Evolutionary conservation across 1,140 invertebrate genomes (phyloP).

Genomic region (Drepana arcuata): DNA sequence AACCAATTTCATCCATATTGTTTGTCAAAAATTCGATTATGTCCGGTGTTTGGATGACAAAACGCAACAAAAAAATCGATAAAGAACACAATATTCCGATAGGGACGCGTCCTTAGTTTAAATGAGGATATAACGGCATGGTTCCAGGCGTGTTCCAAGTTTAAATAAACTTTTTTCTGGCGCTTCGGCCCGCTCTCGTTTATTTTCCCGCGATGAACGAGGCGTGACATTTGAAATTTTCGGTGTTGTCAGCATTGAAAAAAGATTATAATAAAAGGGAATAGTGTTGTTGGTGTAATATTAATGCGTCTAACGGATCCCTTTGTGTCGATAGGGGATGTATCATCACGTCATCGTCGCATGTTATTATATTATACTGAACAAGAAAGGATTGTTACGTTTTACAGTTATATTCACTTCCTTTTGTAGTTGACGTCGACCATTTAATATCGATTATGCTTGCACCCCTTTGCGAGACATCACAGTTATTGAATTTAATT

Average conservation of each 20-base stretch:
- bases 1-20: constrained; percentile 65
- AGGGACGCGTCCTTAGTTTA: constrained; percentile 33
- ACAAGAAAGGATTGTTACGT: too few species aligned
- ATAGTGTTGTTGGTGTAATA: constrained; percentile 40
- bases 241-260: constrained; percentile 46
- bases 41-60: constrained; percentile 45
- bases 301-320: constrained; percentile 52
- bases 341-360: constrained; percentile 8
- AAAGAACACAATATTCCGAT: constrained; percentile 20
- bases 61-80: constrained; percentile 23
- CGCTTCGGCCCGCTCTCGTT: constrained; percentile 33
- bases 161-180: constrained; percentile 46
- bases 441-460: too few species aligned
- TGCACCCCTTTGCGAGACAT: too few species aligned
- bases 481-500: too few species aligned
- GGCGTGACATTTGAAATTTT: constrained; percentile 56
- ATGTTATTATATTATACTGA: too few species aligned
- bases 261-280: constrained; percentile 29
- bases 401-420: too few species aligned
- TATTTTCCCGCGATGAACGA: constrained; percentile 55
- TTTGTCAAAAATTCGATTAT: constrained; percentile 67
- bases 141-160: constrained; percentile 33
- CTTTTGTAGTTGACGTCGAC: too few species aligned
- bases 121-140: constrained; percentile 40
- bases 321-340: constrained; percentile 31